phyloP scores from a whole-genome alignment of 2,888 invertebrate genomes.

The Pseudanteris insignis region DNA sequence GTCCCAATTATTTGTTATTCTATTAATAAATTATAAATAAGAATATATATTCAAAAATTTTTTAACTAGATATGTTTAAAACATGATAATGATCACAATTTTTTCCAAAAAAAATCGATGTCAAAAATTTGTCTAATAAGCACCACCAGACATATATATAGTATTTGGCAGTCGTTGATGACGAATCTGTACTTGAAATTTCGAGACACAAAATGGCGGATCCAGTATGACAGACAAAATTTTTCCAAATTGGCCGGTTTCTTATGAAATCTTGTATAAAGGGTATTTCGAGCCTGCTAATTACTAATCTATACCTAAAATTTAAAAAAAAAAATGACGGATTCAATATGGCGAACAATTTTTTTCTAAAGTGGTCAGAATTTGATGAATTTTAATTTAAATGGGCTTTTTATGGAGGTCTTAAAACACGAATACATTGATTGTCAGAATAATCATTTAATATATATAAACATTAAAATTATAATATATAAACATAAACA shows the following conservation, averaged over 20 bases:
- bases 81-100: too few species aligned
- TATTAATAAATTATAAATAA: too few species aligned
- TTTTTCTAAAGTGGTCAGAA: not conserved
- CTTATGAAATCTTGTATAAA: constrained; percentile 1
- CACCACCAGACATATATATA: too few species aligned
- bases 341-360: not conserved
- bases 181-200: not conserved
- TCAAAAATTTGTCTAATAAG: too few species aligned
- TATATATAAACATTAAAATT: constrained; percentile 1
- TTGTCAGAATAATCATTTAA: constrained; percentile 1
- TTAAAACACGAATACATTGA: not conserved
- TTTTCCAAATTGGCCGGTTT: not conserved
- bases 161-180: constrained; percentile 1
- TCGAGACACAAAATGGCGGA: not conserved
- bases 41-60: too few species aligned
- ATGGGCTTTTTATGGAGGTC: constrained; percentile 2
- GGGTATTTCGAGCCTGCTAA: constrained; percentile 2
- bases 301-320: constrained; percentile 1
- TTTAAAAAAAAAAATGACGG: not conserved
- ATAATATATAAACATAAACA: not conserved
- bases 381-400: not conserved
- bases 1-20: too few species aligned
- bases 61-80: too few species aligned
- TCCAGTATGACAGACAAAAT: too few species aligned
- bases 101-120: too few species aligned